Base-by-base conservation (phyloP, 2,113 vertebrate species). In the Ailuropoda melanoleuca region DNA sequence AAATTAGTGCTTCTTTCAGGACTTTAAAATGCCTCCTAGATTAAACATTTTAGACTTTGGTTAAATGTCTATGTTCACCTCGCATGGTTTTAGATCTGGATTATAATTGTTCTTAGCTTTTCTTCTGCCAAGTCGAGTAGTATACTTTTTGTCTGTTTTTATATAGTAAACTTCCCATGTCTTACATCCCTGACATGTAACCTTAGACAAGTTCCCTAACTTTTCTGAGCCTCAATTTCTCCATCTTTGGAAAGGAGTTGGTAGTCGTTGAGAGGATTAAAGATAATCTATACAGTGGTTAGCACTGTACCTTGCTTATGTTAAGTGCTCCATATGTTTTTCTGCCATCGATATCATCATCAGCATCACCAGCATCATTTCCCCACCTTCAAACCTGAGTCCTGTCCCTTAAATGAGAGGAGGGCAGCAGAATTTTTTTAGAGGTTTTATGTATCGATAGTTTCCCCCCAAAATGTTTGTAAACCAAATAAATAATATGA, bases 31-130 rank as follows among this genome's bases (percentile, higher is more conserved):
- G 31, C 37, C 39, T 68, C 34, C n/a, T 68, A 68, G 23, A 83
- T 84, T 93, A 93, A 31, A 29, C 83, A 74, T 74, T 87, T 93
- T 93, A 78, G 64, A 90, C 50, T 92, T 96, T 60, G 29, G n/a
- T 93, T 17, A 34, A 70, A 93, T 74, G 5, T 78, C 72, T 48
- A 6, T 62, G 19, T 82, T 88, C 37, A 75, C 9, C 4, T 37
- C 11, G 34, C 29, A 31, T 72, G 39, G 37, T 88, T 95, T 93
- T 64, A 75, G 24, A 46, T 48, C 21, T 72, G 23, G 34, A 64
- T 58, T 58, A 70, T 89, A 77, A 70, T 18, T 81, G 8, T 64
- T 58, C 13, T 88, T 84, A 74, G 39, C n/a, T 95, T 86, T 56
- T 78, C 13, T 92, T 60, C 48, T 34, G 6, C n/a, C 53, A 90